Conservation (phyloP, 2,888 invertebrate genomes). For the Chymomyza caudatula region DNA sequence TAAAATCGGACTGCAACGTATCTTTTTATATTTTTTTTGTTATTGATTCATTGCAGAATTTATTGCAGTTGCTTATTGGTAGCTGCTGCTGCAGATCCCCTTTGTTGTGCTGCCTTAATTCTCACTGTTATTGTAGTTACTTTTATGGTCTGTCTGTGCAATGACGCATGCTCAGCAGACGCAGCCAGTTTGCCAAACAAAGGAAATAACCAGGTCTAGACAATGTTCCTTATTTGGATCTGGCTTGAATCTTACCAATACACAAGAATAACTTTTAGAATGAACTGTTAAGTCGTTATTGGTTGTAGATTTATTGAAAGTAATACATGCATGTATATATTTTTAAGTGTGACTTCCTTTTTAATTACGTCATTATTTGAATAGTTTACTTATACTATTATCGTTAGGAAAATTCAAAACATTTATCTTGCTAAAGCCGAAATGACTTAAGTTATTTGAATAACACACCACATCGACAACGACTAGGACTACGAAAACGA, state of each 20-base stretch:
- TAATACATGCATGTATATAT: no score
- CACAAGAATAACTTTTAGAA: background rate
- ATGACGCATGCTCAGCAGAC: constrained; percentile 48
- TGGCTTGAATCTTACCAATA: background rate
- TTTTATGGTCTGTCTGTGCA: constrained; percentile 56
- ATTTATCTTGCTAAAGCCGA: no score
- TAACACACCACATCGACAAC: no score
- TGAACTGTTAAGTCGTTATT: no score
- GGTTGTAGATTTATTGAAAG: background rate
- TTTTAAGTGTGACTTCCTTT: no score
- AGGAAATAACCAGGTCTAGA: constrained; percentile 58
- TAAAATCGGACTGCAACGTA: no score
- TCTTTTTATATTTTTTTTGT: constrained; percentile 5
- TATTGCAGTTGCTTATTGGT: constrained; percentile 35
- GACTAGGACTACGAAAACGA: no score
- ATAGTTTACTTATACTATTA: no score
- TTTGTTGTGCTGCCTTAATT: constrained; percentile 13
- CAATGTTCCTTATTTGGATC: constrained; percentile 49
- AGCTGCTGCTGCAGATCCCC: constrained; percentile 7
- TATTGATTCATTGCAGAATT: constrained; percentile 63
- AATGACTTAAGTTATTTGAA: no score
- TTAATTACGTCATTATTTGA: no score
- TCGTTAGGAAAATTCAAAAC: no score
- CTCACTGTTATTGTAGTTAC: constrained; percentile 28
- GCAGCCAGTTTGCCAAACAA: constrained; percentile 49